These are phyloP conservation scores for Aricia agestis DNA, from an alignment of 1,140 invertebrate genomes.

Conservation along the genomic window DNA sequence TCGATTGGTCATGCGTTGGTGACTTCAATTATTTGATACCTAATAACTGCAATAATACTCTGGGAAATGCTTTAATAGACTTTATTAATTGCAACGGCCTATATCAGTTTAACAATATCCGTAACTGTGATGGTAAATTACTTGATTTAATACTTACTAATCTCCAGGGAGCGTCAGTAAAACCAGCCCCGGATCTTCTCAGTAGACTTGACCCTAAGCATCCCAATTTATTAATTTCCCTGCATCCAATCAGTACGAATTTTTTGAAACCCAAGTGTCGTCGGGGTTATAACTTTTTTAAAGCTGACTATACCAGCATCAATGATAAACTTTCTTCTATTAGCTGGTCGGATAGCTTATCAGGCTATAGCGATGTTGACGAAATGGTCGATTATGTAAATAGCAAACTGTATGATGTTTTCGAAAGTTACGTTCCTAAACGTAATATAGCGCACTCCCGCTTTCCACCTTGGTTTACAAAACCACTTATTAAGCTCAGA, in stretches of 20 bases:
- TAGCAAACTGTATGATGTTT: neutral
- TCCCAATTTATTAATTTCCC: neutral
- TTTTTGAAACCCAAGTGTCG: neutral
- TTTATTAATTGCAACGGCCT: neutral
- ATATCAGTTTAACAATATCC: neutral
- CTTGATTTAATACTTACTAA: neutral
- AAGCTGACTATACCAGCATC: no score
- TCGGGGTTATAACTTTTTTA: neutral
- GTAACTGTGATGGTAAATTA: neutral
- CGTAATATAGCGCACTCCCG: neutral
- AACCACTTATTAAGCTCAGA: neutral
- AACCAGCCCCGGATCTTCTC: neutral
- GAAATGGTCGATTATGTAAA: neutral
- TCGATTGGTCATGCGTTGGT: neutral
- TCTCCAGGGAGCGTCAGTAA: neutral
- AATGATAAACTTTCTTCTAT: no score
- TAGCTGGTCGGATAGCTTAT: no score
- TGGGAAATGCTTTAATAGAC: neutral
- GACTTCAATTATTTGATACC: neutral
- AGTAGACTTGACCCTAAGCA: neutral
- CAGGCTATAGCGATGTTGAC: neutral
- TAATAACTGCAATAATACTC: neutral
- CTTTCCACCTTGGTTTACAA: neutral
- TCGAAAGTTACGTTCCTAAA: neutral
- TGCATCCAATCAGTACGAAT: neutral